Percentiles rank a stretch among this genome's conserved stretches.
These are phyloP conservation scores for Neodon shergylaensis DNA, from an alignment of 2,113 vertebrate genomes.

Conservation along the genomic window DNA sequence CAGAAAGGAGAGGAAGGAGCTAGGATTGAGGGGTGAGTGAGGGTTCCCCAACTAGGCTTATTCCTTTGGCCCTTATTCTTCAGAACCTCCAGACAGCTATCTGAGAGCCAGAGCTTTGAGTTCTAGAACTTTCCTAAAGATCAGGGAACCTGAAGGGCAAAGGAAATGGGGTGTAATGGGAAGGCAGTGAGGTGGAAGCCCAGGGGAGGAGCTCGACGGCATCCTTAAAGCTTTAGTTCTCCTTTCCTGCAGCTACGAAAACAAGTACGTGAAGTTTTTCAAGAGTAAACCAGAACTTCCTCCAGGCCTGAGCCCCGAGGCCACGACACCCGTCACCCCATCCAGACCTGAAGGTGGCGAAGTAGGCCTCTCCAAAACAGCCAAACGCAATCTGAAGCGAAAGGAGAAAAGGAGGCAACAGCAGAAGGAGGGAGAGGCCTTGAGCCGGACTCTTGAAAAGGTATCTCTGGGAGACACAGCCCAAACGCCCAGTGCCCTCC, in stretches of 20 bases:
- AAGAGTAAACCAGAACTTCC: constrained; percentile 96
- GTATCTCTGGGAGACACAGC: constrained; percentile 72
- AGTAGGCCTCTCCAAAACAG: constrained; percentile 90
- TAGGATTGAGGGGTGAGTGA: constrained; percentile 6
- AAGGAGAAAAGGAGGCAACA: constrained; percentile 95
- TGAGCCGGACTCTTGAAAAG: constrained; percentile 87
- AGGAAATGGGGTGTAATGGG: constrained; percentile 8
- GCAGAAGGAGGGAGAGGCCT: constrained; percentile 85
- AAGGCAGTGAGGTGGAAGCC: background rate
- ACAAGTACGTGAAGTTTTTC: constrained; percentile 98
- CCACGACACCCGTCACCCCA: constrained; percentile 73
- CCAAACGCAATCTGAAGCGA: constrained; percentile 95
- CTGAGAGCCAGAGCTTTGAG: background rate
- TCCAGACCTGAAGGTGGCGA: constrained; percentile 78
- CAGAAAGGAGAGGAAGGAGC: constrained; percentile 2
- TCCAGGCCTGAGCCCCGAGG: constrained; percentile 89
- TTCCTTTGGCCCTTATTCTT: background rate
- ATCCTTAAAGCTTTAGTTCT: constrained; percentile 16
- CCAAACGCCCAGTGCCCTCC: constrained; percentile 9
- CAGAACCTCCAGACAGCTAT: constrained; percentile 8
- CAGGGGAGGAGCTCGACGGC: background rate
- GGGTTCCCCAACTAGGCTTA: background rate
- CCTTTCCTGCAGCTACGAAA: constrained; percentile 91
- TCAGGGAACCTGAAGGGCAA: background rate
- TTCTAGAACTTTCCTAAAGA: background rate